A percentile compares a stretch with the other conserved stretches of the same genome.
These are phyloP conservation scores for Fopius arisanus DNA, from an alignment of 1,140 invertebrate genomes.

Conservation along the genomic window DNA sequence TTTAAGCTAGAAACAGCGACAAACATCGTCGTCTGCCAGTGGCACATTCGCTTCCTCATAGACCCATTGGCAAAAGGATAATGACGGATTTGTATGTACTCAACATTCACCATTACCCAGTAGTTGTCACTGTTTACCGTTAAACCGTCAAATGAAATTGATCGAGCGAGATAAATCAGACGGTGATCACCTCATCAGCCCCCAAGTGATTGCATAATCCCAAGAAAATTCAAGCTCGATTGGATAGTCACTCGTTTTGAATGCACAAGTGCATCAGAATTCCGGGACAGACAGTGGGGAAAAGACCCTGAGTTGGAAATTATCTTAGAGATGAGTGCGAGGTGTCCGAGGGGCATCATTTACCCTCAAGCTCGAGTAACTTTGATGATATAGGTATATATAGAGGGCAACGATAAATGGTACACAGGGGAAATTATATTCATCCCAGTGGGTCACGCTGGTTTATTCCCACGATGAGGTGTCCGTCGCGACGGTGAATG, in stretches of 20 bases:
- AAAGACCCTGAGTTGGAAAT: neutral
- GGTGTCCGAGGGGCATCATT: slow-evolving; percentile 17
- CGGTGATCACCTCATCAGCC: no score
- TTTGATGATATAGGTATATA: slow-evolving; percentile 7
- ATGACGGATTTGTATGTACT: neutral
- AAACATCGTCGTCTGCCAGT: neutral
- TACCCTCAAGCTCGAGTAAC: neutral
- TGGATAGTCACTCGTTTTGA: no score
- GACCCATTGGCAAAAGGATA: neutral
- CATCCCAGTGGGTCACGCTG: neutral
- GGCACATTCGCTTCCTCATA: slow-evolving; percentile 4
- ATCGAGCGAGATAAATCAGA: neutral
- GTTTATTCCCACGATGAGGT: slow-evolving; percentile 1
- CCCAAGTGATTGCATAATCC: no score
- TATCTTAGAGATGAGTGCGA: slow-evolving; percentile 27
- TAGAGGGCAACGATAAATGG: neutral
- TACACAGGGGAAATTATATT: slow-evolving; percentile 6
- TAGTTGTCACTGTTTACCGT: neutral
- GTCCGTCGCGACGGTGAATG: neutral
- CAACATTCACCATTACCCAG: neutral
- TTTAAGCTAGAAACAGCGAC: neutral
- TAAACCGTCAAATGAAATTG: neutral
- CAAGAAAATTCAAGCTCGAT: no score
- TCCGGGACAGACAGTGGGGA: no score
- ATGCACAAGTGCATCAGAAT: no score